These are phyloP conservation scores for Hirtodrosophila alboralis DNA, from an alignment of 2,888 invertebrate genomes.

Conservation along the genomic window DNA sequence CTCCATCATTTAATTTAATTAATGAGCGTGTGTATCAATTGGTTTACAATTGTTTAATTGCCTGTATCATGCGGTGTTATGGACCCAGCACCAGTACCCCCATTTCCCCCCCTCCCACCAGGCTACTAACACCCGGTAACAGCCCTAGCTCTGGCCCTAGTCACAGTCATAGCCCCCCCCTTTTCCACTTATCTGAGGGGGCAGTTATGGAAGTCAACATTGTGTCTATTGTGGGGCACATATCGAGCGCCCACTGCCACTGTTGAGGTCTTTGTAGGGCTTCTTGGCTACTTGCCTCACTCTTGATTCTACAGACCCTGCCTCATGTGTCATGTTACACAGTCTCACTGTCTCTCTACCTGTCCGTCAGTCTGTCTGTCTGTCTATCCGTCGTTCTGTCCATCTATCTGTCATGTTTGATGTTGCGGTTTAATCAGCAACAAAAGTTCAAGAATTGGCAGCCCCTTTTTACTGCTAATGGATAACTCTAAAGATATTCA, in stretches of 20 bases:
- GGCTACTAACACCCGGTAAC: background rate
- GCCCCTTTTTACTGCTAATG: constrained; percentile 12
- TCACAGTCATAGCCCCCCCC: background rate
- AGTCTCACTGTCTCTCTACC: constrained; percentile 1
- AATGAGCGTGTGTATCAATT: constrained; percentile 71
- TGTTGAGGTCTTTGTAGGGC: constrained; percentile 45
- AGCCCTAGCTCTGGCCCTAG: constrained; percentile 10
- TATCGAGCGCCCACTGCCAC: constrained; percentile 35
- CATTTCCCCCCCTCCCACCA: background rate
- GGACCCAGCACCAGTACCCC: constrained; percentile 9
- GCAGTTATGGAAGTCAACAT: constrained; percentile 9
- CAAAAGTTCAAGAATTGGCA: constrained; percentile 30
- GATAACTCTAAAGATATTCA: no score
- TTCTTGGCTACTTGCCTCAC: constrained; percentile 24
- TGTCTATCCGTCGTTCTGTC: background rate
- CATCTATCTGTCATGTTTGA: constrained; percentile 31
- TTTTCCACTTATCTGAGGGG: constrained; percentile 41
- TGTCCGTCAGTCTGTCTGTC: background rate
- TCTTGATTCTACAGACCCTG: background rate
- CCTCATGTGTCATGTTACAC: constrained; percentile 48
- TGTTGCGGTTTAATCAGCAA: constrained; percentile 46
- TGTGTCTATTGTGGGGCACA: constrained; percentile 6
- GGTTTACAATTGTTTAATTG: constrained; percentile 69
- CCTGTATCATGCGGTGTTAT: constrained; percentile 68
- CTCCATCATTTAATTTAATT: constrained; percentile 72